Evolutionary conservation across 2,113 vertebrate species (phyloP), one percentile per base, ranked within the genome.

Genomic region (Larimichthys polyactis): DNA sequence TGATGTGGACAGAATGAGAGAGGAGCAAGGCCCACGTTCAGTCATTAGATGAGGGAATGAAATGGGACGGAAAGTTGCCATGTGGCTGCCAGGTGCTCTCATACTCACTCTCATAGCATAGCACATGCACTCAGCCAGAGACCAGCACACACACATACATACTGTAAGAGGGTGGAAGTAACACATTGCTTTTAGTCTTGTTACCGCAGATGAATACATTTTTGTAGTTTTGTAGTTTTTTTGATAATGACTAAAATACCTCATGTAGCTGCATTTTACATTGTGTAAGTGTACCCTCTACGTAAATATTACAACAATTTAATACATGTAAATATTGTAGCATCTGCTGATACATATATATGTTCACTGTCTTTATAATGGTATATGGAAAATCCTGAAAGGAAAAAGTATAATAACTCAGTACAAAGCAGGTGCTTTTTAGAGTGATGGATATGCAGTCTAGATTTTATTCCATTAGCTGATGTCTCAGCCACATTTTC

Each of bases 61-160:
- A 91, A 93, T 90, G 86, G 86, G 82, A 88, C 85, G 67, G 86
- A 91, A 87, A 88, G 88, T 82, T 90, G 86, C 87, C 84, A 89
- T 91, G 91, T 84, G 87, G 86, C 77, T 90, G 86, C 89, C 89
- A 90, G 90, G 90, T 91, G 82, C 87, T 90, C 87, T 83, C 84
- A 79, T 76, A 78, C 79, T 19, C 81, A 77, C 85, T 81, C 67
- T 49, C 60, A 27, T 27, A 27, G 27, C 27, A 27, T 54, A 74
- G 73, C 79, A 71, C 71, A 49, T 49, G 43, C 84, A 74, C 75
- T 71, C 84, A 85, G 59, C 66, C 81, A 71, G 29, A 3, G 12
- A 81, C 9, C 55, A 32, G 15, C 76, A 24, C 80, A 17, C 76
- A 24, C 80, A 17, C 58, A 46, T 14, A 62, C 55, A 60, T 4